Evolutionary conservation across 2,797 vertebrate species (phyloP).

Genomic region (Danio kyathit): DNA sequence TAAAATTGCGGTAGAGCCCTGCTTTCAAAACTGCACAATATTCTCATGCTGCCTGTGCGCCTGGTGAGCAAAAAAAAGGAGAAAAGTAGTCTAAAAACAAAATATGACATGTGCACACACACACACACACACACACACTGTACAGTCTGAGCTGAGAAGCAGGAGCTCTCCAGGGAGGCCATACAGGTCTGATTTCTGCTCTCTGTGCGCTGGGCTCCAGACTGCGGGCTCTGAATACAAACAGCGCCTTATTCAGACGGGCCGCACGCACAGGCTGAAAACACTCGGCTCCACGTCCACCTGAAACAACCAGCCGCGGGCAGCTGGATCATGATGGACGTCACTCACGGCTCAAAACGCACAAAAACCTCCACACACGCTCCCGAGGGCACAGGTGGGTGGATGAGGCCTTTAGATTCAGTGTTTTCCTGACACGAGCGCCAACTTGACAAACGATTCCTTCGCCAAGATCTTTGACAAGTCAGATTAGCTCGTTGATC

Average conservation of each 20-base stretch:
- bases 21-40: background rate
- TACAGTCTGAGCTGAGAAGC: slow-evolving; percentile 36
- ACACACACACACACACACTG: background rate
- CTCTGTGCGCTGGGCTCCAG: slow-evolving; percentile 23
- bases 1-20: too few relatives aligned
- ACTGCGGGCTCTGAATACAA: slow-evolving; percentile 55
- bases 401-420: slow-evolving; percentile 18
- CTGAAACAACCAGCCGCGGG: slow-evolving; percentile 57
- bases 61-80: background rate
- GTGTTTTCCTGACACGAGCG: background rate
- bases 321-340: slow-evolving; percentile 37
- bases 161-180: slow-evolving; percentile 45
- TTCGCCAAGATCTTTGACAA: slow-evolving; percentile 15
- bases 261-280: slow-evolving; percentile 42
- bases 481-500: slow-evolving; percentile 22
- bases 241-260: slow-evolving; percentile 61
- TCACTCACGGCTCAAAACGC: slow-evolving; percentile 14
- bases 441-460: slow-evolving; percentile 32
- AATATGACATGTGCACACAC: slow-evolving; percentile 18
- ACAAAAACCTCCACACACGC: slow-evolving; percentile 25
- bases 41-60: slow-evolving; percentile 13
- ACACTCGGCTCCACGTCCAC: slow-evolving; percentile 50
- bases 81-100: background rate
- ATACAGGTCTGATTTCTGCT: slow-evolving; percentile 58
- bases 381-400: slow-evolving; percentile 28